Percentiles rank a stretch among this genome's conserved stretches.
phyloP scores from a whole-genome alignment of 2,113 vertebrate genomes.

The Coreoperca whiteheadi region DNA sequence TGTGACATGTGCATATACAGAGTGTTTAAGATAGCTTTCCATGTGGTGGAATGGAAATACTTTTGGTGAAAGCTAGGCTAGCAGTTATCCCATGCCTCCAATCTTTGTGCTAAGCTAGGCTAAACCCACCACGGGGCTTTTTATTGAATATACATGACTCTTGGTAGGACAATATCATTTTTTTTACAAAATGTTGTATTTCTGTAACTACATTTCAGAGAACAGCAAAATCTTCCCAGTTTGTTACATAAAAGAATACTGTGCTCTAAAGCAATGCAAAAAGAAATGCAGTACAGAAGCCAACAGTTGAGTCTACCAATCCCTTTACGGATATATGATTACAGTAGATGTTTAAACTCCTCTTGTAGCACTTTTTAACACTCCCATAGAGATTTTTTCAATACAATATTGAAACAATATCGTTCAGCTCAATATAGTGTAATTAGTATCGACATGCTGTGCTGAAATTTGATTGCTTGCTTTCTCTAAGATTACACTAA shows the following conservation, averaged over 20 bases:
- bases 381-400: neutral
- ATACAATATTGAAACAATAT: too few species aligned
- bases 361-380: neutral
- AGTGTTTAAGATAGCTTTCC: neutral
- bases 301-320: neutral
- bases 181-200: neutral
- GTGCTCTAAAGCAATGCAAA: neutral
- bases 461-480: constrained; percentile 4
- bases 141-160: neutral
- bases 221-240: neutral
- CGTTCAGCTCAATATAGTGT: neutral
- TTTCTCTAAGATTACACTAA: constrained; percentile 10
- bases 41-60: neutral
- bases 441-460: constrained; percentile 10
- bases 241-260: neutral
- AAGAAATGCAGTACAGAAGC: neutral
- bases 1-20: neutral
- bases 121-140: neutral
- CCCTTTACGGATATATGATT: neutral
- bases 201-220: neutral
- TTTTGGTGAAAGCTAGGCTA: neutral
- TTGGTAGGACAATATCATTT: neutral
- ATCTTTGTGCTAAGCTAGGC: neutral
- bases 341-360: neutral
- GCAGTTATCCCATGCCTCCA: neutral